phyloP scores from a whole-genome alignment of 2,888 invertebrate genomes.

The Chaetogeoica ovagalla region DNA sequence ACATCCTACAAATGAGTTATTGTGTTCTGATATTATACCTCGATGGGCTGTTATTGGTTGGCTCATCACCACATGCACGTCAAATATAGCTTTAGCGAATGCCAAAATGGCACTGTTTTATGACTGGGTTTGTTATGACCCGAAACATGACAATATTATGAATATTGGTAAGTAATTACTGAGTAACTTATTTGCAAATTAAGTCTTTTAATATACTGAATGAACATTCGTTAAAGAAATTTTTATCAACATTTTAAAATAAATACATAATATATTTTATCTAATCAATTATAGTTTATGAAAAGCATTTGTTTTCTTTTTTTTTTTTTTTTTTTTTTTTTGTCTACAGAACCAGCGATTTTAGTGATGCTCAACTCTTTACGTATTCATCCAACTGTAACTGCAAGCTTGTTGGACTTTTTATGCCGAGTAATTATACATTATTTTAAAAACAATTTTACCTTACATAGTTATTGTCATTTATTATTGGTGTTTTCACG shows the following conservation, averaged over 20 bases:
- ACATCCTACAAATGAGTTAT: slow-evolving; percentile 88
- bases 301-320: background rate
- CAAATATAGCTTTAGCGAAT: slow-evolving; percentile 84
- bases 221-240: no score
- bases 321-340: slow-evolving; percentile 50
- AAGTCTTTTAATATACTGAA: no score
- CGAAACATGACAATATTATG: slow-evolving; percentile 91
- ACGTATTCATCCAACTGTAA: slow-evolving; percentile 87
- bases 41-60: slow-evolving; percentile 94
- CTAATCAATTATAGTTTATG: background rate
- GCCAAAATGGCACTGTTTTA: slow-evolving; percentile 89
- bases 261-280: background rate
- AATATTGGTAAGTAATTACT: slow-evolving; percentile 68
- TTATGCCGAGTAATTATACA: slow-evolving; percentile 70
- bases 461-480: background rate
- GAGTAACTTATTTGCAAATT: no score
- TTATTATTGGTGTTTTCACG: background rate
- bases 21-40: slow-evolving; percentile 93
- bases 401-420: slow-evolving; percentile 87
- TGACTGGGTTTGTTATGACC: slow-evolving; percentile 91
- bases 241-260: no score
- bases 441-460: slow-evolving; percentile 32
- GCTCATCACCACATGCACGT: slow-evolving; percentile 88
- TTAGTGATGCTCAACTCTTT: slow-evolving; percentile 92
- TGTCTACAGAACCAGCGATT: slow-evolving; percentile 77